Percentiles rank a stretch among this genome's conserved stretches.
These are phyloP conservation scores for Scaptomyza flava DNA, from an alignment of 2,888 invertebrate species.

Conservation along the genomic window DNA sequence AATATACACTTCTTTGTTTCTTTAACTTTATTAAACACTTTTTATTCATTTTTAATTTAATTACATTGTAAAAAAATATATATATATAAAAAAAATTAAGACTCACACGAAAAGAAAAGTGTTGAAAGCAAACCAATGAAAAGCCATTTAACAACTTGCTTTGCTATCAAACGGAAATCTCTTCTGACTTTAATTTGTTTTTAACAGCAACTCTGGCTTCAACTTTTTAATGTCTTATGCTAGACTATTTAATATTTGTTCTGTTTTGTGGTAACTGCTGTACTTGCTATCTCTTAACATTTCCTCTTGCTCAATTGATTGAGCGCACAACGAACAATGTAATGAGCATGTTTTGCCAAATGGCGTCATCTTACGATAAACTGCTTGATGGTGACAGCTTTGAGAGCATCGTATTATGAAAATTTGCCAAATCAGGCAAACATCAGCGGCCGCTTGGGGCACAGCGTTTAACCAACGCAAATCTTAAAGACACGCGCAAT, in stretches of 20 bases:
- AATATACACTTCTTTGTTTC: no score
- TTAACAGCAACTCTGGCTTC: no score
- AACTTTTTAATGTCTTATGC: background rate
- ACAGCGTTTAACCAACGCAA: conserved; percentile 3
- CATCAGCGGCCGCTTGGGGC: background rate
- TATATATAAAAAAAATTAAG: background rate
- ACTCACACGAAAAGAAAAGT: background rate
- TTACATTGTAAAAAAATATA: no score
- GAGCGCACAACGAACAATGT: conserved; percentile 1
- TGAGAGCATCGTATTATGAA: conserved; percentile 13
- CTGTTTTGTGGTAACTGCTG: background rate
- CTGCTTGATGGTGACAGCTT: conserved; percentile 23
- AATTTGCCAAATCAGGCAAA: conserved; percentile 35
- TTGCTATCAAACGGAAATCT: background rate
- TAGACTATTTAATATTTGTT: background rate
- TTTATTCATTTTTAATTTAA: no score
- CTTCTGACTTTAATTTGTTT: no score
- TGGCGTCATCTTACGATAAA: conserved; percentile 17
- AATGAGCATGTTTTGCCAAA: conserved; percentile 7
- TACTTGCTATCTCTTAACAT: background rate
- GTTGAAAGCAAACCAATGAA: conserved; percentile 1
- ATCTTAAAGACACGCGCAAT: conserved; percentile 47
- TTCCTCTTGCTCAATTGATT: background rate
- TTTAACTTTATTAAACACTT: no score
- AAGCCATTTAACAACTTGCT: background rate